Evolutionary conservation across 2,797 vertebrate species (phyloP), one percentile per base, ranked within the genome.

Genomic region (Momotus momota): DNA sequence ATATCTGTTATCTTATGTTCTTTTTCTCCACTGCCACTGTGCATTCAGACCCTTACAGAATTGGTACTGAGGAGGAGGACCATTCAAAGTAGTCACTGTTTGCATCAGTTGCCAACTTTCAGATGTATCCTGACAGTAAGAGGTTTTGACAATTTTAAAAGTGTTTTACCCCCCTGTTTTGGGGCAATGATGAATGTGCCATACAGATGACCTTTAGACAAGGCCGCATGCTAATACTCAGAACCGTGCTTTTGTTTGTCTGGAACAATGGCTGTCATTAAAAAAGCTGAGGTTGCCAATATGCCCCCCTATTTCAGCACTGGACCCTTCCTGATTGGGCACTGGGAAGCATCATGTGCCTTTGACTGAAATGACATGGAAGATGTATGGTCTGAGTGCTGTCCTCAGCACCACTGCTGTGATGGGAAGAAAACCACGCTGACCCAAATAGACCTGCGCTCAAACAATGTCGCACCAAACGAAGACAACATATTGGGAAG

Each of bases 391-490:
- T 98, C 92, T 45, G 90, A 98, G 98, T 98, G 98, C 97, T 65
- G 97, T 96, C 95, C 97, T 97, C 92, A 90, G 98, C 96, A 97
- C 98, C 97, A 98, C 98, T 94, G 98, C 98, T 98, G 98, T 98
- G 98, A 97, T 21, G 96, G 27, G 97, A 97, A 98, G 98, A 98
- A 98, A 98, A 98, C 97, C 96, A 96, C 65, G 64, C 84, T 98
- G 98, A 98, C 98, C 98, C 98, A 98, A 98, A 98, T 79, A 98
- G 98, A 97, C 98, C 97, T 93, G 84, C 5, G 43, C 96, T 98
- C 97, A 97, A 96, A 98, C 98, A 98, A 98, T 98, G 98, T 97
- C 98, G 95, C 98, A 98, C 98, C 98, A 98, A 98, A 98, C 97
- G 95, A 97, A 98, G 98, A 98, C 98, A 98, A 97, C 98, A 97